Evolutionary conservation across 2,113 vertebrate genomes (phyloP).

Genomic region (Proteles cristata): DNA sequence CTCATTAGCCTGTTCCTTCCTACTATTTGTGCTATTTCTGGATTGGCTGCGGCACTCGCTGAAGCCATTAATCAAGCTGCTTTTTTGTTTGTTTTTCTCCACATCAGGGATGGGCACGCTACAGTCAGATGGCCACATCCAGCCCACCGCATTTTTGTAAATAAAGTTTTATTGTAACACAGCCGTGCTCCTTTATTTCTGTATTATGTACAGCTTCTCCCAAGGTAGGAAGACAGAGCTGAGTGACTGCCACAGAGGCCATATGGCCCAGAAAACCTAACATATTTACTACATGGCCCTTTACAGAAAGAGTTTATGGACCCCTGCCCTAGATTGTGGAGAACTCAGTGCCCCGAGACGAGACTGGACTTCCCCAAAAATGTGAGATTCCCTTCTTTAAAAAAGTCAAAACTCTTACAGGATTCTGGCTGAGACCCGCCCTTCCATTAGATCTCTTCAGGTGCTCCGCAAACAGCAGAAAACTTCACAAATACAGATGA

Average conservation of each 20-base stretch:
- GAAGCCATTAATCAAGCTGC: slow-evolving; percentile 42
- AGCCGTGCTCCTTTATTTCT: background rate
- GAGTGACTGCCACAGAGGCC: background rate
- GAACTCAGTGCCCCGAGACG: background rate
- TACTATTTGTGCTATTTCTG: slow-evolving; percentile 68
- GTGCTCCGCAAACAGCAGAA: background rate
- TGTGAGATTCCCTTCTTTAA: background rate
- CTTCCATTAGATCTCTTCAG: no score
- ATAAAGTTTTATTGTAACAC: slow-evolving; percentile 58
- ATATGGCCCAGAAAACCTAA: background rate
- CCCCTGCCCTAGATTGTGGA: fast-evolving
- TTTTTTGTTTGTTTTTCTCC: background rate
- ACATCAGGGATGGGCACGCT: background rate
- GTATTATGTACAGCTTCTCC: background rate
- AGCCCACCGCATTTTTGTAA: background rate
- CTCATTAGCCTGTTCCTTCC: slow-evolving; percentile 64
- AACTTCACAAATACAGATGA: background rate
- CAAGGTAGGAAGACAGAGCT: background rate
- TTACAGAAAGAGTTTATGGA: background rate
- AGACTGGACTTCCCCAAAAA: background rate
- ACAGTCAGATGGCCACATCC: background rate
- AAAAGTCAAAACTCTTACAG: background rate
- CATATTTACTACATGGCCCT: background rate
- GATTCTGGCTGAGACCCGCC: background rate
- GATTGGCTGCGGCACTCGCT: background rate